Conservation (phyloP, 2,113 vertebrate species). For the Picathartes gymnocephalus region DNA sequence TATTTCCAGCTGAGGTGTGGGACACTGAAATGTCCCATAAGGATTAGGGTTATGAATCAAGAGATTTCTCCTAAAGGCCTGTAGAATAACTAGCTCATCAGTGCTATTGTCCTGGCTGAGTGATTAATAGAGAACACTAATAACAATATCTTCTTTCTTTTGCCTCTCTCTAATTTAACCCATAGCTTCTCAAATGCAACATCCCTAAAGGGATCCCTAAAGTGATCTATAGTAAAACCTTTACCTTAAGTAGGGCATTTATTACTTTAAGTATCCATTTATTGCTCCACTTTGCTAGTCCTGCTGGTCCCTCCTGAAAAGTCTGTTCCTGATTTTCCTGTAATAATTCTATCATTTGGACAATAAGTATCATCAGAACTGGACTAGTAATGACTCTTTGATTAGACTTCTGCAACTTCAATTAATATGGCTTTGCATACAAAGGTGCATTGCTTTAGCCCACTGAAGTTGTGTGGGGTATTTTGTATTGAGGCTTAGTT, state of each 20-base stretch:
- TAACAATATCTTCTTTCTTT: not conserved
- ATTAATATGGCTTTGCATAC: not conserved
- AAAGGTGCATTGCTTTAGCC: not conserved
- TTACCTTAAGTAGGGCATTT: not conserved
- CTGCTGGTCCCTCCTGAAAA: not conserved
- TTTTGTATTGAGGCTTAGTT: not conserved
- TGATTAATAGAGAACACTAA: not conserved
- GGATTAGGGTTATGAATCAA: not conserved
- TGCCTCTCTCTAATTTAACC: not conserved
- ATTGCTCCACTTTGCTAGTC: not conserved
- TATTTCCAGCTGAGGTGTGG: not conserved
- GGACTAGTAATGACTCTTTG: not conserved
- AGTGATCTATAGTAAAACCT: not conserved
- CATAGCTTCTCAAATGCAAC: not conserved
- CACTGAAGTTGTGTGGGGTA: not conserved
- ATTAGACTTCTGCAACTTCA: not conserved
- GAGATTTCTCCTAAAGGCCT: not conserved
- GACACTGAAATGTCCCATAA: not conserved
- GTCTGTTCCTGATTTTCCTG: not conserved
- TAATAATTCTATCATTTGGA: not conserved
- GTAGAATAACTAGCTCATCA: not conserved
- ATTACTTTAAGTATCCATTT: no score
- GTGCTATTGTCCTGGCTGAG: not conserved
- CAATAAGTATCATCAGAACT: not conserved
- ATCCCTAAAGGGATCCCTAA: not conserved